A percentile compares a stretch with the other conserved stretches of the same genome.
phyloP scores from a whole-genome alignment of 2,113 vertebrate genomes.

The Rhinogobius similis region DNA sequence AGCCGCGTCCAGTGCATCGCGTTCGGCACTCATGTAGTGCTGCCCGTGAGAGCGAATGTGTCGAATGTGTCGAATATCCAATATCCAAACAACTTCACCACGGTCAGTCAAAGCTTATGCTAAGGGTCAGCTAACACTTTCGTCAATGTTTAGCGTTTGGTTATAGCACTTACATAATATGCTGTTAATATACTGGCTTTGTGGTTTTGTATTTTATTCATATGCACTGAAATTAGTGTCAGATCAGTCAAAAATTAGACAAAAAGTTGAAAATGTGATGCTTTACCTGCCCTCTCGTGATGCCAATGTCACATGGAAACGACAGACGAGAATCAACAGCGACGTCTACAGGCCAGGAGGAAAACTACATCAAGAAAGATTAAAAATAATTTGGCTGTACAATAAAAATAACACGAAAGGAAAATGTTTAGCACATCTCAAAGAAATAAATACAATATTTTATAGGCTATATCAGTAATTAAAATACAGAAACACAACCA shows the following conservation, averaged over 20 bases:
- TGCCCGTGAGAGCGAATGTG: too few species aligned
- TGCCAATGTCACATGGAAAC: constrained; percentile 68
- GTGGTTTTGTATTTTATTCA: background rate
- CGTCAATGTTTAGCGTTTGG: background rate
- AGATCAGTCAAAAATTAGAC: background rate
- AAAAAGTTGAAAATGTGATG: background rate
- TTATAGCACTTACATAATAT: background rate
- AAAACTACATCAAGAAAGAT: background rate
- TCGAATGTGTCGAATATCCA: too few species aligned
- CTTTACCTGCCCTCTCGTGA: constrained; percentile 44
- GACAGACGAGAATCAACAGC: background rate
- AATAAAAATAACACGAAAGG: too few species aligned
- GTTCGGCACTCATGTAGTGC: too few species aligned
- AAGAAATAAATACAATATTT: too few species aligned
- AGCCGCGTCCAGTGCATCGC: too few species aligned
- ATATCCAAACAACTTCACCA: too few species aligned
- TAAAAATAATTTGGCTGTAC: too few species aligned
- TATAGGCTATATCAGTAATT: too few species aligned
- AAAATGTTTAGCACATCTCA: too few species aligned
- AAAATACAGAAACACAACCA: too few species aligned
- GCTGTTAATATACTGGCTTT: background rate
- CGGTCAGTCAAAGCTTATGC: too few species aligned
- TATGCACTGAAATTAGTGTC: background rate
- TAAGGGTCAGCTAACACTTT: constrained; percentile 41
- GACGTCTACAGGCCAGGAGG: constrained; percentile 46